Conservation (phyloP, 2,113 vertebrate species). For the Atlantisia rogersi region DNA sequence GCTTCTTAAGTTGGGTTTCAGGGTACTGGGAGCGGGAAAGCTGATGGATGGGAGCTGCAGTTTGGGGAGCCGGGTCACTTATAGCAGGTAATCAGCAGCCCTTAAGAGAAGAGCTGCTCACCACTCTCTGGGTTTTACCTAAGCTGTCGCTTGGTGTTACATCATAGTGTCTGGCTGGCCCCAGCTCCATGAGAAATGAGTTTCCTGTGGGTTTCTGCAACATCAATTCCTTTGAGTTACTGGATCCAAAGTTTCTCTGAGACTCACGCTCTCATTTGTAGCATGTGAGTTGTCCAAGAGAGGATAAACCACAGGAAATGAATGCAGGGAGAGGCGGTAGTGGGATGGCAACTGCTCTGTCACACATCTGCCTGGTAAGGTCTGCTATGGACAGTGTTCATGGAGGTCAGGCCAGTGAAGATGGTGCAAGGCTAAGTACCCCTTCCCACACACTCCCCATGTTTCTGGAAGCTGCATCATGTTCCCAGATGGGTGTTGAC, state of each 20-base stretch:
- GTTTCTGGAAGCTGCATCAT: neutral
- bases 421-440: neutral
- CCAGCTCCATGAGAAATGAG: neutral
- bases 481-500: neutral
- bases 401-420: neutral
- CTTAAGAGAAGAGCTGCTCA: neutral
- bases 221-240: neutral
- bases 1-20: neutral
- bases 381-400: neutral
- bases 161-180: accelerated
- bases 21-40: neutral
- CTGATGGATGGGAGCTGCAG: neutral
- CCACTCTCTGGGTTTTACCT: neutral
- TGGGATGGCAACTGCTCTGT: neutral
- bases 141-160: accelerated
- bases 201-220: neutral
- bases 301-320: neutral
- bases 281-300: neutral
- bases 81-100: neutral
- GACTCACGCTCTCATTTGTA: neutral
- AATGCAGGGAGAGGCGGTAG: accelerated
- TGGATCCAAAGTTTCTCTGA: neutral
- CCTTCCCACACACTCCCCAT: neutral
- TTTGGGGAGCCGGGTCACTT: neutral
- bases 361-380: accelerated